Conservation (phyloP, 2,797 vertebrate species). For the Cygnus olor region DNA sequence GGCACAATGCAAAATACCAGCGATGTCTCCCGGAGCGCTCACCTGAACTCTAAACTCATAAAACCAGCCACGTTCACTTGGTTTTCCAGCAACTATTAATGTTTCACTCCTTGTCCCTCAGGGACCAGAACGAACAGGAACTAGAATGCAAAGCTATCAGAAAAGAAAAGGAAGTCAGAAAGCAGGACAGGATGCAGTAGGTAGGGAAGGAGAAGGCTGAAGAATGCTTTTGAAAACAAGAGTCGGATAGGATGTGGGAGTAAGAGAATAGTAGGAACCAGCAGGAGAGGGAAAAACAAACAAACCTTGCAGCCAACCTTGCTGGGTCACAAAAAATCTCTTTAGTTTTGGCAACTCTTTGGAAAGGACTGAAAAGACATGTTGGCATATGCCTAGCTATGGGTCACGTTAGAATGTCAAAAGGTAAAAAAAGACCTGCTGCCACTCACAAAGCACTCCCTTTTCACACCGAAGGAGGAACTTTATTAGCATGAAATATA, state of each 20-base stretch:
- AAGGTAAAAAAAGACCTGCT: conserved; percentile 14
- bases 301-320: conserved; percentile 33
- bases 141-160: conserved; percentile 36
- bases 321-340: conserved; percentile 39
- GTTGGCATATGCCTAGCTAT: conserved; percentile 31
- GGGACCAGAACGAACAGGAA: conserved; percentile 16
- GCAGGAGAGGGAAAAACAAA: conserved; percentile 47
- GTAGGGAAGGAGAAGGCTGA: conserved; percentile 49
- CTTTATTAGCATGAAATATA: conserved; percentile 38
- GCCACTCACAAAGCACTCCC: conserved; percentile 27
- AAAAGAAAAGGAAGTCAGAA: conserved; percentile 57
- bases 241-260: conserved; percentile 9
- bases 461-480: conserved; percentile 17
- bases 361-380: conserved; percentile 18
- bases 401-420: conserved; percentile 34
- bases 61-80: not conserved
- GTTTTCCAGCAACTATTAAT: conserved; percentile 6
- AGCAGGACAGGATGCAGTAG: conserved; percentile 56
- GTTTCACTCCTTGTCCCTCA: not conserved
- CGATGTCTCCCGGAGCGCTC: not conserved
- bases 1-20: not conserved
- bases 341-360: conserved; percentile 32
- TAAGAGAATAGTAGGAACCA: conserved; percentile 63
- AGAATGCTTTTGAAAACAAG: conserved; percentile 55
- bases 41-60: conserved; percentile 8